Evolutionary conservation across 2,888 invertebrate genomes (phyloP).

Genomic region (Odontomyia ornata): DNA sequence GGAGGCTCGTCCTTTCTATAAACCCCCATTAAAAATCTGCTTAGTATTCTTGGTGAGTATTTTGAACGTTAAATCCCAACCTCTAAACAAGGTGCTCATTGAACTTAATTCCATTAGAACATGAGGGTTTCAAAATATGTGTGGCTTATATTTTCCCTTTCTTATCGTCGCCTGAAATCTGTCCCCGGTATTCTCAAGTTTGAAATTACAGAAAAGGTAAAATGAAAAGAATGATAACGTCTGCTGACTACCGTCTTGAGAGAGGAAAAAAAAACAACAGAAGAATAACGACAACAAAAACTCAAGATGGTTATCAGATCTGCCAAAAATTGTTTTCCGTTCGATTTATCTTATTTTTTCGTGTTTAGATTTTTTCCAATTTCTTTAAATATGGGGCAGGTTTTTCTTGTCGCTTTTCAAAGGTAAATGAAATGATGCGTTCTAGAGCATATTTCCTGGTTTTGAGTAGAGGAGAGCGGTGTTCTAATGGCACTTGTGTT

Average conservation of each 20-base stretch:
- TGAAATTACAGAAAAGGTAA: conserved; percentile 38
- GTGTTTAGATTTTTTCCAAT: conserved; percentile 34
- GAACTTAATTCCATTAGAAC: conserved; percentile 41
- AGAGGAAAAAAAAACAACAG: neutral
- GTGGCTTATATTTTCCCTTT: conserved; percentile 23
- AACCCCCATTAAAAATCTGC: conserved; percentile 40
- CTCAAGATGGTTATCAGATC: conserved; percentile 40
- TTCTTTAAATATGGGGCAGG: conserved; percentile 13
- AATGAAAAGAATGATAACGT: conserved; percentile 26
- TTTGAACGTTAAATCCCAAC: conserved; percentile 4
- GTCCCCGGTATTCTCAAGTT: conserved; percentile 26
- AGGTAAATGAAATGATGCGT: neutral
- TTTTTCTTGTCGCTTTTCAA: conserved; percentile 18
- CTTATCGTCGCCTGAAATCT: conserved; percentile 36
- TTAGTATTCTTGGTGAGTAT: conserved; percentile 34
- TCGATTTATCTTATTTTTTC: conserved; percentile 40
- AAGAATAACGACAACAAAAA: conserved; percentile 18
- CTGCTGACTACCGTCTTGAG: conserved; percentile 1
- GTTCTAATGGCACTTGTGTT: neutral
- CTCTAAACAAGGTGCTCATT: conserved; percentile 38
- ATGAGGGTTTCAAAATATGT: conserved; percentile 42
- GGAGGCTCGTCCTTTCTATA: conserved; percentile 9
- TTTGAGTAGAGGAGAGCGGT: neutral
- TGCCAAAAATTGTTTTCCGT: conserved; percentile 44
- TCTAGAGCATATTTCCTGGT: neutral